Conservation (phyloP, 2,888 invertebrate species). For the Eilema depressum region DNA sequence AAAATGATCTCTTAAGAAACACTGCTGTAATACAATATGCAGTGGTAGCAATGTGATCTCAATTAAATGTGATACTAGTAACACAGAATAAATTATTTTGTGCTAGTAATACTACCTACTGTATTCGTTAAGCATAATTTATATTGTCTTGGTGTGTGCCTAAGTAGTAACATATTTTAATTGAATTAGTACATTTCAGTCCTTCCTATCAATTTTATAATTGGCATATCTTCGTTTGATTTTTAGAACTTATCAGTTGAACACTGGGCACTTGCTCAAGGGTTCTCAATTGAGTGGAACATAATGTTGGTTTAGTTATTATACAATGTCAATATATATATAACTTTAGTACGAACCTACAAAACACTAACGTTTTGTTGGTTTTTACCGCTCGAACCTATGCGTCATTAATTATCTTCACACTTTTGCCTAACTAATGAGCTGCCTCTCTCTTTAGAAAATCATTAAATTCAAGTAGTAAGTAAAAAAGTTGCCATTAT, state of each 20-base stretch:
- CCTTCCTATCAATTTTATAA: background rate
- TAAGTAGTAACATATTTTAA: background rate
- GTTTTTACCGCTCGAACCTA: too few species aligned
- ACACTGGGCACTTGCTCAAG: background rate
- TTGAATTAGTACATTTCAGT: background rate
- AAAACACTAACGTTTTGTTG: too few species aligned
- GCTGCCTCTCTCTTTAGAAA: background rate
- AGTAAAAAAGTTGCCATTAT: background rate
- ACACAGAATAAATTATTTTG: too few species aligned
- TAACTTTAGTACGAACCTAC: background rate
- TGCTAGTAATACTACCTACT: too few species aligned
- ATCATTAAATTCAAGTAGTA: background rate
- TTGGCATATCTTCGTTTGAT: background rate
- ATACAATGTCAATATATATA: too few species aligned
- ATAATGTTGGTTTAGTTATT: too few species aligned
- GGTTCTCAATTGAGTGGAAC: too few species aligned
- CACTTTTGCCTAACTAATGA: background rate
- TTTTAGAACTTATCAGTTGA: background rate
- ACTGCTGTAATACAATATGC: background rate
- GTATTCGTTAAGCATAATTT: background rate
- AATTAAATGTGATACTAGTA: background rate
- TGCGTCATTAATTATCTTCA: background rate
- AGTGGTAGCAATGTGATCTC: background rate
- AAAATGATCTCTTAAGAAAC: constrained; percentile 2
- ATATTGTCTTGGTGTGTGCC: background rate